Evolutionary conservation across 2,888 invertebrate genomes (phyloP), one percentile per base, ranked within the genome.

Genomic region (Orthonevra nobilis): DNA sequence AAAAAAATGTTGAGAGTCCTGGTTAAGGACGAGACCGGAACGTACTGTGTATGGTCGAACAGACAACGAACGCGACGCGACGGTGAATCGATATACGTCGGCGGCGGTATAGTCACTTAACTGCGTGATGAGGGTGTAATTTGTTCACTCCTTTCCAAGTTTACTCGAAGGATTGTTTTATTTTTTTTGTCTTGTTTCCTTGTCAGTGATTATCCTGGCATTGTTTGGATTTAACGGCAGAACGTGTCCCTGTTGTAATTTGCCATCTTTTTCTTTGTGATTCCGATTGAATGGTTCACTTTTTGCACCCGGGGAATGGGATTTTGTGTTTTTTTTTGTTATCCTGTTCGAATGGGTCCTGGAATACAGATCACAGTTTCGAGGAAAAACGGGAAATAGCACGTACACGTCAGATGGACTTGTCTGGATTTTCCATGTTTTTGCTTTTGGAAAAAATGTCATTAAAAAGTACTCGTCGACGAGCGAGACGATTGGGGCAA

Each of bases 191-290:
- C 23, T 32, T 38, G 48, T 17, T 2, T 19, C 10, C 12, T n/a
- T 5, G 23, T 23, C 23, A 58, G 54, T 79, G 79, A 79, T 79
- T 79, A 79, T 79, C 73, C 73, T 56, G 40, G 40, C 61, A 73
- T 73, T 73, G 73, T 79, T 66, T 73, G 61, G 42, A 68, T 61
- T 61, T 48, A 79, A 68, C 68, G 66, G 44, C 60, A 48, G 54
- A 66, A 79, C 79, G 79, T 79, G 79, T 73, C 68, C 73, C 44
- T 56, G 66, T 54, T 79, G 79, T 79, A 79, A 79, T 79, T 79
- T 79, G 79, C 79, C 79, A 79, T 79, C 79, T 79, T 79, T 72
- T 73, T 73, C 79, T 79, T 79, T 79, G 79, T 79, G 66, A 61
- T 73, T 79, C 73, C 79, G 42, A 79, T 73, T 73, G 73, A 79